Evolutionary conservation across 2,888 invertebrate genomes (phyloP), one percentile per base, ranked within the genome.

Genomic region (Eupsilia transversa): DNA sequence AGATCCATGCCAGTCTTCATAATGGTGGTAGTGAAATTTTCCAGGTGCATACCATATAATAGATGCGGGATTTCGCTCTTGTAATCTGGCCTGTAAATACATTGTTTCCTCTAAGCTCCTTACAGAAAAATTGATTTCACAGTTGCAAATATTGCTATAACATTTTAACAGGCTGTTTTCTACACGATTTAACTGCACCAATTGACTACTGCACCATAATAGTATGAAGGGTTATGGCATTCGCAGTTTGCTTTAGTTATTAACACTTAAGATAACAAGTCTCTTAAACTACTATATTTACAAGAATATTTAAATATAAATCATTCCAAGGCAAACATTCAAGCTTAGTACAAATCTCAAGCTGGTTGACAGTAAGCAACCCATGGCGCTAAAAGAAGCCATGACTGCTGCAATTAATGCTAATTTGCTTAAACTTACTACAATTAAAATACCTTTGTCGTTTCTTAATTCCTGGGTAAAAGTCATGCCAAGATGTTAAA

Each of bases 11-110:
- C 92, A 72, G 92, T 94, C 23, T 96, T 93, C 67, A 93, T 87
- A 80, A 98, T 96, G 4, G 94, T 69, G 3, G 93, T 88, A 1
- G 93, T 92, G 46, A 97, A 92, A 52, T 92, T 92, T 83, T 97
- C 97, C 87, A 97, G 97, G 77, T 96, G 96, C 96, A 97, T 97
- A 4, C 97, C 97, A 84, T 96, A 96, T 0, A 98, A 91, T 3
- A 97, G 94, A 73, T 95, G 92, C 10, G 93, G 94, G 77, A 97
- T 95, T 91, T 97, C 97, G 57, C 89, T 86, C 9, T 91, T 88
- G 87, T 97, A 97, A 66, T 89, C 90, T 38, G 96, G 96, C 69
- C 97, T 97, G 91, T 38, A 46, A 79, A 80, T 54, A 70, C 38
- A n/a, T 10, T n/a, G 1, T 66, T 27, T 66, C 61, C 23, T 61